phyloP scores from a whole-genome alignment of 2,888 invertebrate species.

The Pseudanteris insignis region DNA sequence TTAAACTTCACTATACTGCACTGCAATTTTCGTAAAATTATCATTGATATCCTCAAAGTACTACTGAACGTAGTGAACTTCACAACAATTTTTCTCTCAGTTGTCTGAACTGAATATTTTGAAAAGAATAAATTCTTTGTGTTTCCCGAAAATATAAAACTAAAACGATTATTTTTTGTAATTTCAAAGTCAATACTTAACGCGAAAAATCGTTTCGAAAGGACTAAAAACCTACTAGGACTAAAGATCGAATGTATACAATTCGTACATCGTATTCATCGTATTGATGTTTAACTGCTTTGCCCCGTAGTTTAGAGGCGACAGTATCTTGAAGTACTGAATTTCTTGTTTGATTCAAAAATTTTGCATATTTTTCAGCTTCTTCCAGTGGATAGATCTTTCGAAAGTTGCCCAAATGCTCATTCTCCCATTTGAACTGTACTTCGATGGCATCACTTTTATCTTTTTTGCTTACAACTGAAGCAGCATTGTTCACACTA shows the following conservation, averaged over 20 bases:
- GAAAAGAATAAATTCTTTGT: too few relatives aligned
- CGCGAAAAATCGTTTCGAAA: too few relatives aligned
- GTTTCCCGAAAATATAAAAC: too few relatives aligned
- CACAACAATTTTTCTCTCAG: too few relatives aligned
- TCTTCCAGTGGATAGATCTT: constrained; percentile 75
- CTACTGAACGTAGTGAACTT: too few relatives aligned
- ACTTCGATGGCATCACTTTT: constrained; percentile 54
- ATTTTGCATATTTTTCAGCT: constrained; percentile 74
- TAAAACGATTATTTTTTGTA: not conserved
- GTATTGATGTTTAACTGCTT: constrained; percentile 76
- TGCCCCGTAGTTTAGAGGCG: constrained; percentile 80
- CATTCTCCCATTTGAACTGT: constrained; percentile 78
- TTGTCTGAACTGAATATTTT: too few relatives aligned
- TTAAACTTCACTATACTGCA: too few relatives aligned
- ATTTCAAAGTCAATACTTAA: too few relatives aligned
- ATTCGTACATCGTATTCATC: constrained; percentile 75
- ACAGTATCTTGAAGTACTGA: constrained; percentile 80
- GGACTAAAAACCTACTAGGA: constrained; percentile 5
- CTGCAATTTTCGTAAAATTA: too few relatives aligned
- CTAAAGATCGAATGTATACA: too few relatives aligned
- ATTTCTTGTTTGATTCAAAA: constrained; percentile 79
- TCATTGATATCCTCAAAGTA: too few relatives aligned
- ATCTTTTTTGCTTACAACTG: constrained; percentile 43
- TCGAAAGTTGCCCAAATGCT: constrained; percentile 79
- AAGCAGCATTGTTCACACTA: constrained; percentile 34